Evolutionary conservation across 2,113 vertebrate genomes (phyloP).

Genomic region (Nestor notabilis): DNA sequence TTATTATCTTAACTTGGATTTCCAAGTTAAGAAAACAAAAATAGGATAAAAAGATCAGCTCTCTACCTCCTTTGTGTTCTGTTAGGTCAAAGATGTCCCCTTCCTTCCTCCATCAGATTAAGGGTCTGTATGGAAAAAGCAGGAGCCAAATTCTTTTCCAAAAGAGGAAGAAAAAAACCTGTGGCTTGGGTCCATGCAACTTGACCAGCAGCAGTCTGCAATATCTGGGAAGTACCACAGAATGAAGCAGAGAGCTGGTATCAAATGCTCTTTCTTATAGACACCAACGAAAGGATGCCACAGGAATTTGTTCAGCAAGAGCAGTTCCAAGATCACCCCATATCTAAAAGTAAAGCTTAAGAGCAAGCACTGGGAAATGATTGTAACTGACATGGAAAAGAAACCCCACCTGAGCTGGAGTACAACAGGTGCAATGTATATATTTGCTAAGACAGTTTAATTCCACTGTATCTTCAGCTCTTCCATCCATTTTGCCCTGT

Average conservation of each 20-base stretch:
- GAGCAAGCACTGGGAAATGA: background rate
- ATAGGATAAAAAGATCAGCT: background rate
- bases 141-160: background rate
- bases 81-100: background rate
- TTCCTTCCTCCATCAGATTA: background rate
- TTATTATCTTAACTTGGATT: too few relatives aligned
- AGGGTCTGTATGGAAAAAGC: background rate
- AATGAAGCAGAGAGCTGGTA: background rate
- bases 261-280: background rate
- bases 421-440: background rate
- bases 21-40: background rate
- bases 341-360: background rate
- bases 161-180: background rate
- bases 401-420: background rate
- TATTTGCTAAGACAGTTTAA: background rate
- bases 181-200: background rate
- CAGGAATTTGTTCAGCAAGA: background rate
- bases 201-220: rapidly evolving
- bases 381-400: background rate
- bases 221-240: background rate
- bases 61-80: background rate
- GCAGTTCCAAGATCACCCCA: background rate
- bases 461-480: background rate
- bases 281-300: background rate
- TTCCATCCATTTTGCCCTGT: background rate